Evolutionary conservation across 2,888 invertebrate genomes (phyloP).

Genomic region (Spilosoma lubricipeda): DNA sequence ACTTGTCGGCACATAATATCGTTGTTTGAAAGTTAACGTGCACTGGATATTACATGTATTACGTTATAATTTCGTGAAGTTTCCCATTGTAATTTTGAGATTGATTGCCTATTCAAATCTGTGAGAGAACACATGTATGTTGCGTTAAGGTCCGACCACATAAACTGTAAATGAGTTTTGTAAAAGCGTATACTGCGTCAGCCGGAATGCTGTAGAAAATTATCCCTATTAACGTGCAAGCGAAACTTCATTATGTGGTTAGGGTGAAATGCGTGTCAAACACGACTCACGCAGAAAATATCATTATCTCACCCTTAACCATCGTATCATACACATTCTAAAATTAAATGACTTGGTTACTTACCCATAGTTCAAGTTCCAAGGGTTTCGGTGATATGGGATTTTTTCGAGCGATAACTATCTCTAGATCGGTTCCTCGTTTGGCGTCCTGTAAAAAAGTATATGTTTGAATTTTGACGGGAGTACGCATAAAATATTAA

Average conservation of each 20-base stretch:
- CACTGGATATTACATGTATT: slow-evolving; percentile 30
- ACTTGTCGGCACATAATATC: slow-evolving; percentile 28
- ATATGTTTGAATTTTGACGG: neutral
- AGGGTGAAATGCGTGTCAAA: slow-evolving; percentile 71
- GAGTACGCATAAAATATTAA: neutral
- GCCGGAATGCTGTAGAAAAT: slow-evolving; percentile 73
- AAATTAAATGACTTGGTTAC: slow-evolving; percentile 57
- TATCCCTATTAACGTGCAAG: slow-evolving; percentile 72
- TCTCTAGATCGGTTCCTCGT: slow-evolving; percentile 93
- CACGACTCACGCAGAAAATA: slow-evolving; percentile 67
- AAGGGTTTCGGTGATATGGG: slow-evolving; percentile 91
- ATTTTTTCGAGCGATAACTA: slow-evolving; percentile 93
- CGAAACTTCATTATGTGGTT: slow-evolving; percentile 81
- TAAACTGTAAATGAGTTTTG: slow-evolving; percentile 68
- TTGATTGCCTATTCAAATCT: slow-evolving; percentile 52
- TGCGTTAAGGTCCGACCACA: slow-evolving; percentile 52
- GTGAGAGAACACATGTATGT: slow-evolving; percentile 39
- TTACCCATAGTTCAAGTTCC: slow-evolving; percentile 93
- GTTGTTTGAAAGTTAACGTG: slow-evolving; percentile 30
- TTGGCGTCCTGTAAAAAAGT: slow-evolving; percentile 88
- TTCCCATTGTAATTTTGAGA: slow-evolving; percentile 39
- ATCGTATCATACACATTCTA: slow-evolving; percentile 48
- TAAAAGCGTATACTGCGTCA: slow-evolving; percentile 58
- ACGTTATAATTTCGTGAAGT: slow-evolving; percentile 36
- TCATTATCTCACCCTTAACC: slow-evolving; percentile 65